Percentiles rank a stretch among this genome's conserved stretches.
Conservation (phyloP, 2,113 vertebrate genomes). For the Origma solitaria region DNA sequence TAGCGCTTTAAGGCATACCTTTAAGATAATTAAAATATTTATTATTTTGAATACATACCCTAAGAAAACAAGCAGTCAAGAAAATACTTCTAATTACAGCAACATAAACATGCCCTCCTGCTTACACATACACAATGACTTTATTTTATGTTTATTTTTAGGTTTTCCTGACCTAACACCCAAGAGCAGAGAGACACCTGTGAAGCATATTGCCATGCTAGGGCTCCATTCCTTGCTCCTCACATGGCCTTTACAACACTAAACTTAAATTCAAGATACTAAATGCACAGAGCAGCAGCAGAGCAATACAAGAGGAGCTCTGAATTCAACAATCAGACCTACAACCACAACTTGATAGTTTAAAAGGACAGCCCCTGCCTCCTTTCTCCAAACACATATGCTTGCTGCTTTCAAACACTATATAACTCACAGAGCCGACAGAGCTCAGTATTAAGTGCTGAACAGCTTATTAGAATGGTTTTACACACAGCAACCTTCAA, state of each 20-base stretch:
- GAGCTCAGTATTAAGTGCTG: background rate
- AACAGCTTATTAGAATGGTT: background rate
- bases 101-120: background rate
- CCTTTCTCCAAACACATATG: background rate
- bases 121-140: background rate
- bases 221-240: background rate
- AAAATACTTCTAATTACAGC: conserved; percentile 5
- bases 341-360: background rate
- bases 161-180: background rate
- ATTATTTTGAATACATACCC: background rate
- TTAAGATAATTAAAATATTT: background rate
- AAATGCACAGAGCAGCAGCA: background rate
- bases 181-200: background rate
- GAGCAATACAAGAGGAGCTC: background rate
- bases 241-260: background rate
- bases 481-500: background rate
- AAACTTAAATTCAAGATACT: background rate
- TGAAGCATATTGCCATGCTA: background rate
- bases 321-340: background rate
- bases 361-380: background rate
- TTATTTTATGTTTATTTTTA: background rate
- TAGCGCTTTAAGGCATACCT: background rate
- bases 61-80: background rate
- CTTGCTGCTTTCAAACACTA: background rate
- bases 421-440: background rate